Base-by-base conservation (phyloP, 35 echinoderm and acorn worm genomes). In the Anneissia japonica region DNA sequence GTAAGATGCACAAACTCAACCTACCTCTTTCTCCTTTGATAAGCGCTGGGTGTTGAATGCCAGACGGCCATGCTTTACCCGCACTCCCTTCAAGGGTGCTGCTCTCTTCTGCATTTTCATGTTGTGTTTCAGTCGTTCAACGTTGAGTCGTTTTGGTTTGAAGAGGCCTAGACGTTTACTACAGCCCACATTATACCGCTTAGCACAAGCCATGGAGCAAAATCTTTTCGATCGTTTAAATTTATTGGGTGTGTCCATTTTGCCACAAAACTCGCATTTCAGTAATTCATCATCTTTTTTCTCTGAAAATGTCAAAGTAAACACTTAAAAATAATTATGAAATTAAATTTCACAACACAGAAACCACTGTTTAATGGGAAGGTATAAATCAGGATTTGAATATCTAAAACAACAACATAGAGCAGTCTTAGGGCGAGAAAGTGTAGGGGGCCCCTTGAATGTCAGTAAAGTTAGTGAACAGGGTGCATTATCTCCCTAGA, bases 161-260 rank as follows among this genome's bases (percentile, higher is more conserved):
- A 97, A 98, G 31, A 98, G 84, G 2, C 95, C 95, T 0, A 94
- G 92, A 38, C 89, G 46, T 89, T 94, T 93, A 74, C 86, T 91
- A 82, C 95, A 97, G 82, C 95, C 95, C n/a, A 98, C 95, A 38
- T 98, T 98, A 89, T 98, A 98, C 14, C 92, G 89, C 39, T 94
- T 99, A 74, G 92, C 92, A 91, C 96, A 99, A n/a, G 96, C 89
- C 92, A 99, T 88, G 40, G 96, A 99, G 46, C 96, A 99, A 76
- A 99, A 99, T 13, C 96, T 41, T 81, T 99, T 99, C 32, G 96
- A 99, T 36, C 96, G 78, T 73, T 91, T 99, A 80, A 99, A 99
- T 73, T 99, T 99, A 51, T 89, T 92, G 31, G 92, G 83, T 5
- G 87, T 82, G 72, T 94, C 96, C 86, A 87, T 83, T 76, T 94